These are phyloP conservation scores for Mormyrops attenuatus DNA, from an alignment of 2,797 vertebrate species.

Conservation along the genomic window DNA sequence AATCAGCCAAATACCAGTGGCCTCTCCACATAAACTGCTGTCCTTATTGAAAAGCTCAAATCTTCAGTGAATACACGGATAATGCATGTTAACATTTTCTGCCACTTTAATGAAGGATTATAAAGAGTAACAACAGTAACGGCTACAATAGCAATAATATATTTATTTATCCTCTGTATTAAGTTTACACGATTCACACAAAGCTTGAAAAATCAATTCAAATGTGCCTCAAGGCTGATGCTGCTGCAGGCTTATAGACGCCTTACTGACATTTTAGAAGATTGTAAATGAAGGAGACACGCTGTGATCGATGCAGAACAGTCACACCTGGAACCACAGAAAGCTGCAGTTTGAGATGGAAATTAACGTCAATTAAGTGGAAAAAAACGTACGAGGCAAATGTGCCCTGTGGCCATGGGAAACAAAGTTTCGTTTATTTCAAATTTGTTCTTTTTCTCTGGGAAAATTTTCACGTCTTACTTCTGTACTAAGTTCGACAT, in stretches of 20 bases:
- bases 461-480: neutral
- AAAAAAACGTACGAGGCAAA: neutral
- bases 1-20: neutral
- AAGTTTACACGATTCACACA: neutral
- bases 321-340: neutral
- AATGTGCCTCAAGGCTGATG: neutral
- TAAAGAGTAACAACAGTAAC: neutral
- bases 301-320: neutral
- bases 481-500: neutral
- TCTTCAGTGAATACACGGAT: neutral
- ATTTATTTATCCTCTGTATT: neutral
- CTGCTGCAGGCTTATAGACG: neutral
- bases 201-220: constrained; percentile 2
- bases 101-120: neutral
- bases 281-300: neutral
- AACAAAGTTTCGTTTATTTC: neutral
- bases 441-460: neutral
- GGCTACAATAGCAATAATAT: neutral
- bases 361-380: constrained; percentile 4
- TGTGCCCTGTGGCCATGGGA: neutral
- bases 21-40: neutral
- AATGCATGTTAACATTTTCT: neutral
- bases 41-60: neutral
- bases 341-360: neutral
- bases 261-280: neutral